A percentile compares a stretch with the other conserved stretches of the same genome.
Evolutionary conservation across 2,113 vertebrate species (phyloP).

Genomic region (Hyperoodon ampullatus): DNA sequence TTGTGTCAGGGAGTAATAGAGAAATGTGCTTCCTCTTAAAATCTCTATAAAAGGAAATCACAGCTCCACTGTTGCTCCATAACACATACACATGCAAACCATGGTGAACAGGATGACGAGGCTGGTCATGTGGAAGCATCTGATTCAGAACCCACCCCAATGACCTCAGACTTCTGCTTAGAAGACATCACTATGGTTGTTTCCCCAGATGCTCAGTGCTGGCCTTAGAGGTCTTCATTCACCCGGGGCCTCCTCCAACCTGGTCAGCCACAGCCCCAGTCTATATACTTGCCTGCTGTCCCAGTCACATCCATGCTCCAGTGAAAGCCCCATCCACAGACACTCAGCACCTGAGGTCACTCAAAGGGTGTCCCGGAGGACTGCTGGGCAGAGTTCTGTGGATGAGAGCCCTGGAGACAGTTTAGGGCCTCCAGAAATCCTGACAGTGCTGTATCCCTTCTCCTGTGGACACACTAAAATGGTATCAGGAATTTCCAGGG

Average conservation of each 20-base stretch:
- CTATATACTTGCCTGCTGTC: neutral
- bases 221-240: neutral
- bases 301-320: neutral
- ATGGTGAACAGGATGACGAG: neutral
- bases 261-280: neutral
- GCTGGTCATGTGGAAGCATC: neutral
- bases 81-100: neutral
- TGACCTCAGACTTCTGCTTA: neutral
- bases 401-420: neutral
- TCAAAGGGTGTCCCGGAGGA: neutral
- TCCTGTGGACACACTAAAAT: neutral
- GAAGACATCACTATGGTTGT: neutral
- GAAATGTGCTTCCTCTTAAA: slow-evolving; percentile 9
- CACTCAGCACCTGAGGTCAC: neutral
- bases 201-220: neutral
- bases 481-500: neutral
- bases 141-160: neutral
- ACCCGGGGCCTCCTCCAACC: neutral
- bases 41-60: slow-evolving; percentile 45
- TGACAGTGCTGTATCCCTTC: neutral
- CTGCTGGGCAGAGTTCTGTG: neutral
- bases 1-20: neutral
- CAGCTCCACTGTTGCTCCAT: neutral
- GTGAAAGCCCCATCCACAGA: neutral
- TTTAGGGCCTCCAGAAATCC: neutral